phyloP scores from a whole-genome alignment of 2,797 vertebrate genomes.

The Alosa sapidissima region DNA sequence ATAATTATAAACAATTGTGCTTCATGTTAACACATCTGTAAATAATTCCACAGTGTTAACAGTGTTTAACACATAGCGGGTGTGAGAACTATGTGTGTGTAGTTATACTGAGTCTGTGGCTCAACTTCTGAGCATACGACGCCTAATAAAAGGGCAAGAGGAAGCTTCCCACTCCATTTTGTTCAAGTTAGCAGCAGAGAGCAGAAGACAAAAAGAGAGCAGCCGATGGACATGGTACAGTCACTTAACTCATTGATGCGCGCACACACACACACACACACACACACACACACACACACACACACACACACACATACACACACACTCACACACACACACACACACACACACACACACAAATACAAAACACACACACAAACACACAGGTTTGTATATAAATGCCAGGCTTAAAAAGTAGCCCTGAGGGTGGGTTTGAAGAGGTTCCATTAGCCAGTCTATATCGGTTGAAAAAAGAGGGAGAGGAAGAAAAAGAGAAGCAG shows the following conservation, averaged over 20 bases:
- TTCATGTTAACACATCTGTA: neutral
- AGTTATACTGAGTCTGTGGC: neutral
- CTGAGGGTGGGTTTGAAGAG: slow-evolving; percentile 40
- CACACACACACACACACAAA: neutral
- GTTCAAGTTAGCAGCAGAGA: neutral
- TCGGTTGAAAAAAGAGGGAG: slow-evolving; percentile 22
- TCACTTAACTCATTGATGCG: neutral
- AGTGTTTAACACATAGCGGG: neutral
- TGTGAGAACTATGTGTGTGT: neutral
- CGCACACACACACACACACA: neutral
- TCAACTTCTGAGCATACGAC: neutral
- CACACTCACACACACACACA: slow-evolving; percentile 3
- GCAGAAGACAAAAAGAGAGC: neutral
- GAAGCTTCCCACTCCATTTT: neutral
- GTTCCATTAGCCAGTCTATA: slow-evolving; percentile 36
- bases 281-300: slow-evolving; percentile 3
- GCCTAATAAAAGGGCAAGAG: neutral
- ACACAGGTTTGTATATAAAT: slow-evolving; percentile 43
- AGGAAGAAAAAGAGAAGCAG: slow-evolving; percentile 7
- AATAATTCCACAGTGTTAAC: neutral
- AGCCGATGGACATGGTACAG: neutral
- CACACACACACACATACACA: slow-evolving; percentile 1
- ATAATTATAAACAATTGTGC: too few relatives aligned
- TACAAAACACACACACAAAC: too few relatives aligned
- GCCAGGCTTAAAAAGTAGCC: slow-evolving; percentile 42